Base-by-base conservation (phyloP, 2,888 invertebrate genomes). In the Ferdinandea cuprea region DNA sequence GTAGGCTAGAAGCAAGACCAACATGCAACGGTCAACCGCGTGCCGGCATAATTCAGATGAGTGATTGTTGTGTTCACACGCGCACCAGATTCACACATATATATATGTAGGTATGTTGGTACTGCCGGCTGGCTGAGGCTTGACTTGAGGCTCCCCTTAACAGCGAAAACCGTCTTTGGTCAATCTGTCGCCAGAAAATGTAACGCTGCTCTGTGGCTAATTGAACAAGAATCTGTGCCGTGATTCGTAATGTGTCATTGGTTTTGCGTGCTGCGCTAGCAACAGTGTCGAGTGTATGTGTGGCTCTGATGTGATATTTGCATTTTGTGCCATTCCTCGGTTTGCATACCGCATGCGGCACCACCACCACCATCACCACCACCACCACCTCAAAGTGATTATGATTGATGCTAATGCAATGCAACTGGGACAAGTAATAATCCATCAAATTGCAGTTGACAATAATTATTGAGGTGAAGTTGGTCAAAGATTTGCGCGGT, bases 401-500 rank as follows among this genome's bases (percentile, higher is more conserved):
- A 83, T 83, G 83, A 83, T 83, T 83, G 83, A 83, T 83, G 78
- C 42, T 78, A 83, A 83, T 78, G 77, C 83, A 73, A 68, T 73
- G 78, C 72, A 78, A 83, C 58, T 78, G 68, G 78, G 72, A 83
- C 83, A 83, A 37, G 78, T 78, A 78, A 83, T 78, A 83, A 83
- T 83, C 83, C 83, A 78, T 83, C 78, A 83, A 83, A 68, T 50
- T 68, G 63, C 54, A 73, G 78, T 83, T 83, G 83, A 83, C 83
- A 83, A 78, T 83, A 68, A 73, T 83, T 83, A 83, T 83, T 68
- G 78, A 83, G 73, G 72, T 78, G 68, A 83, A 83, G 83, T 78
- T 15, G 72, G 78, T 73, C 50, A 48, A 63, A 56, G 30, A 9
- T 30, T 32, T 63, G 13, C 50, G 42, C 56, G 65, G 76, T 71